These are phyloP conservation scores for Calephelis perditalis DNA, from an alignment of 2,888 invertebrate species.

Conservation along the genomic window DNA sequence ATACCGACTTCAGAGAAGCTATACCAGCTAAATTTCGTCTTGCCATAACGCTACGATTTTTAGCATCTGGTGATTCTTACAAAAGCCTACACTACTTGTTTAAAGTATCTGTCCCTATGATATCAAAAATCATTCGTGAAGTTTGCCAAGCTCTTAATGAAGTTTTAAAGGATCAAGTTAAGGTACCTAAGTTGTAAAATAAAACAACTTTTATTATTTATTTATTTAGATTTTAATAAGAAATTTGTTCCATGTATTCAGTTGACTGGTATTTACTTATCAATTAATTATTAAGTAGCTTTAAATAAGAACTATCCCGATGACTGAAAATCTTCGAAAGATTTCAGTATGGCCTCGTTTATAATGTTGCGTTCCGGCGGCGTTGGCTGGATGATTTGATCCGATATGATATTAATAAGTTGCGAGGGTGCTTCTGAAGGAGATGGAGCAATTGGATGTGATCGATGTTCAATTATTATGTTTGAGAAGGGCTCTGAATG, in stretches of 20 bases:
- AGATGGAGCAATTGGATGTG: too few relatives aligned
- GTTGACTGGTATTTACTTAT: slow-evolving; percentile 22
- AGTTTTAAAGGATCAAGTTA: slow-evolving; percentile 30
- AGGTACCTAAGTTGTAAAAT: slow-evolving; percentile 28
- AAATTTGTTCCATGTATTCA: slow-evolving; percentile 4
- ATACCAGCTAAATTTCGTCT: slow-evolving; percentile 31
- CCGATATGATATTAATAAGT: too few relatives aligned
- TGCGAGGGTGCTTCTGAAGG: too few relatives aligned
- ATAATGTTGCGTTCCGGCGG: slow-evolving; percentile 21
- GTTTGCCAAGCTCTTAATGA: slow-evolving; percentile 32
- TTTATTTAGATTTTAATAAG: slow-evolving; percentile 9
- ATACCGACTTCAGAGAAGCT: slow-evolving; percentile 32
- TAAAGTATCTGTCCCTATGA: slow-evolving; percentile 32
- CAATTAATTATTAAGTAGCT: slow-evolving; percentile 19
- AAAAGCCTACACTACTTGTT: slow-evolving; percentile 30
- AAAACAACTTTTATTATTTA: slow-evolving; percentile 16
- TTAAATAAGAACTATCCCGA: slow-evolving; percentile 19
- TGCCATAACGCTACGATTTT: slow-evolving; percentile 28
- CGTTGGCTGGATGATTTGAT: too few relatives aligned
- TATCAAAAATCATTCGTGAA: slow-evolving; percentile 33
- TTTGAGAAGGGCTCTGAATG: too few relatives aligned
- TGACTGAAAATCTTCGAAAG: slow-evolving; percentile 29
- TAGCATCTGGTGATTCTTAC: slow-evolving; percentile 29
- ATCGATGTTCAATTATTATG: too few relatives aligned
- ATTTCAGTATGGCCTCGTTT: slow-evolving; percentile 24